A percentile compares a stretch with the other conserved stretches of the same genome.
These are phyloP conservation scores for Corythucha ciliata DNA, from an alignment of 2,888 invertebrate genomes.

Conservation along the genomic window DNA sequence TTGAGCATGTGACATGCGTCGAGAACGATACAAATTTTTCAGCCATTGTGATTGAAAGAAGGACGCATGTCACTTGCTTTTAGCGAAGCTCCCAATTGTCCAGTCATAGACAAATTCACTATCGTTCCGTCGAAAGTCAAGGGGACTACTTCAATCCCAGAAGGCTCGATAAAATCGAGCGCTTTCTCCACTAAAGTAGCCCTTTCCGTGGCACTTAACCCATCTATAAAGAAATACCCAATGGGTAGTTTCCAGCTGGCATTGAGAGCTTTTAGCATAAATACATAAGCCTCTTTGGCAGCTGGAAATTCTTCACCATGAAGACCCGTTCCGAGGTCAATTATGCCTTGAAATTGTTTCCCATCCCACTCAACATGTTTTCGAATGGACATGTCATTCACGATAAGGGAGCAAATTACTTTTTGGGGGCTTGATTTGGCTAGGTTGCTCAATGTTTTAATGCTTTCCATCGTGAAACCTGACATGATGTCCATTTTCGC, in stretches of 20 bases:
- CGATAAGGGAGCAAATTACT: no score
- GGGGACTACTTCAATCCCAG: neutral
- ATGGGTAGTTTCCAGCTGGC: constrained; percentile 21
- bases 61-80: neutral
- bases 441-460: no score
- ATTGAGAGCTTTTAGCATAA: constrained; percentile 19
- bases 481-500: no score
- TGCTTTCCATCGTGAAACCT: no score
- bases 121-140: neutral
- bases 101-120: neutral
- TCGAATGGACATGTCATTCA: constrained; percentile 11
- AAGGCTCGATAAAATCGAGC: neutral
- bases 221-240: constrained; percentile 17
- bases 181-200: neutral
- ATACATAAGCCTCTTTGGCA: constrained; percentile 19
- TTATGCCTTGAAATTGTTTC: constrained; percentile 16
- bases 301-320: constrained; percentile 9
- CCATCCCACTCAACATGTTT: constrained; percentile 8
- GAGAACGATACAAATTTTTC: constrained; percentile 27
- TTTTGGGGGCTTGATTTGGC: no score
- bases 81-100: neutral
- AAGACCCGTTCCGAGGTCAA: constrained; percentile 17
- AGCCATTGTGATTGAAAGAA: constrained; percentile 7
- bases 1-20: constrained; percentile 31
- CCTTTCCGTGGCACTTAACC: neutral